These are phyloP conservation scores for Ceratitis capitata DNA, from an alignment of 1,140 invertebrate genomes.

Conservation along the genomic window DNA sequence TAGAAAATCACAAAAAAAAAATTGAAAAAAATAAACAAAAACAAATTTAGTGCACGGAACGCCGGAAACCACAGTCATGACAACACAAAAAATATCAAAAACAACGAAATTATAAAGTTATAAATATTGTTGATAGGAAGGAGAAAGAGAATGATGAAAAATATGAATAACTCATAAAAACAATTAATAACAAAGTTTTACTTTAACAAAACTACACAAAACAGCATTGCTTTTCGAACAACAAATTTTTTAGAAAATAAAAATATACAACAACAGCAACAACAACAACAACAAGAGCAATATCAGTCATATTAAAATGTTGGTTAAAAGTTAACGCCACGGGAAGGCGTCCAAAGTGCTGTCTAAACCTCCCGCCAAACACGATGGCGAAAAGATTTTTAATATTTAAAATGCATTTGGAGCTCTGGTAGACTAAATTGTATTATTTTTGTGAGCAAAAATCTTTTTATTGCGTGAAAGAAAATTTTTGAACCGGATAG, in stretches of 20 bases:
- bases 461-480: too few relatives aligned
- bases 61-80: conserved; percentile 3
- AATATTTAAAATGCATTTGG: too few relatives aligned
- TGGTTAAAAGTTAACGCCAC: too few relatives aligned
- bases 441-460: too few relatives aligned
- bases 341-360: too few relatives aligned
- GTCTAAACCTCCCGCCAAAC: too few relatives aligned
- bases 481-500: too few relatives aligned
- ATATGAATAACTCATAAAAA: not conserved
- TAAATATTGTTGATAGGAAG: not conserved
- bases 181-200: not conserved
- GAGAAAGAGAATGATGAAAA: not conserved
- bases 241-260: not conserved
- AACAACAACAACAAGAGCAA: not conserved
- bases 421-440: too few relatives aligned
- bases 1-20: not conserved
- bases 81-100: not conserved
- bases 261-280: not conserved
- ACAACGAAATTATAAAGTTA: not conserved
- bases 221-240: not conserved
- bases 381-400: too few relatives aligned
- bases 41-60: not conserved
- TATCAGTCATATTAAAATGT: not conserved
- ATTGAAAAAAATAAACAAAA: not conserved
- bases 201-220: not conserved